Evolutionary conservation across 2,113 vertebrate species (phyloP), one percentile per base, ranked within the genome.

Genomic region (Lamprologus lemairii): DNA sequence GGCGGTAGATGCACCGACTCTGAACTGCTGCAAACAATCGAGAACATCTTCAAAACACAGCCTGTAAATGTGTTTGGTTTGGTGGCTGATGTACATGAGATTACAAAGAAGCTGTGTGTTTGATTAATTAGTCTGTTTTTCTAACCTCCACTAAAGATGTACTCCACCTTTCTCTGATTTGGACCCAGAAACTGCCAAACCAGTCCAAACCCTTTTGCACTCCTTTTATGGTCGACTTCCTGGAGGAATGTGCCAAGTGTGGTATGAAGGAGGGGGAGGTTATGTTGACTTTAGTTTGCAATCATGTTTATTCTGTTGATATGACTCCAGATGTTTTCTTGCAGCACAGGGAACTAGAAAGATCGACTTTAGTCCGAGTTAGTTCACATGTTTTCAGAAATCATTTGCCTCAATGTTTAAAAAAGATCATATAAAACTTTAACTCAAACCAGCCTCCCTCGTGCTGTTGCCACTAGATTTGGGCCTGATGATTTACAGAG

Each of bases 1-100:
- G 63, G 33, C 4, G 2, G 33, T 0, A 42, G n/a, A 71, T 9
- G 12, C 65, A 23, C n/a, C 10, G 5, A 42, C 33, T 71, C 35
- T 0, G 12, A 0, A 40, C 12, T 71, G 35, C 35, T 42, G 35
- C 35, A 40, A 42, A 71, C 35, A 42, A 14, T 71, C 1, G 1
- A 23, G 60, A 37, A 65, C 60, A 21, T 37, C 35, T 23, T n/a
- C 33, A 14, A 71, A 42, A 42, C n/a, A 6, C 68, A 45, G 8
- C 68, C 1, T 28, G 21, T 73, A 45, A 11, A 17, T 6, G 13
- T 17, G 65, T 71, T 71, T 16, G 21, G 14, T 45, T 45, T 17
- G 68, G 40, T 26, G 21, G 40, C 8, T 17, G 37, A 71, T 23
- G 37, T 71, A 16, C n/a, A 42, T 16, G 12, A 71, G 7, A 40